Percentiles rank a stretch among this genome's conserved stretches.
Evolutionary conservation across 2,113 vertebrate species (phyloP).

Genomic region (Xiphorhynchus elegans): DNA sequence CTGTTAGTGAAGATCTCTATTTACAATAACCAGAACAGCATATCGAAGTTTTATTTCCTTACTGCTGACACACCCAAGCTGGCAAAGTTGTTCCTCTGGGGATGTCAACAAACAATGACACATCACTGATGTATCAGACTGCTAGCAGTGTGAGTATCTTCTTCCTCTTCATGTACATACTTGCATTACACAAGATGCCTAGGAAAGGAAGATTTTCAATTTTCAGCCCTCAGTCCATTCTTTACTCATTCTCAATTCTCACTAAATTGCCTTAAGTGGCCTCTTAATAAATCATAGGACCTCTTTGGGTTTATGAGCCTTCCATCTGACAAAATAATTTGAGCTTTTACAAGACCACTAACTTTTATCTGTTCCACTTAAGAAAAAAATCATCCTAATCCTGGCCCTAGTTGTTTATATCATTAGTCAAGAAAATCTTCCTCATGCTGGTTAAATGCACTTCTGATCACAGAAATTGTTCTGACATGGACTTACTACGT

Average conservation of each 20-base stretch:
- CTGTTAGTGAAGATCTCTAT: not conserved
- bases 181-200: not conserved
- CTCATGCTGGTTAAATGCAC: not conserved
- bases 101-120: not conserved
- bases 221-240: not conserved
- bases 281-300: not conserved
- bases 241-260: not conserved
- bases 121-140: not conserved
- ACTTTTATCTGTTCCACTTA: not conserved
- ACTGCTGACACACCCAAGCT: not conserved
- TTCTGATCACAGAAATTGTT: not conserved
- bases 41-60: not conserved
- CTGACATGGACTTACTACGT: not conserved
- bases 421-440: not conserved
- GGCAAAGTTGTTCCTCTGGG: not conserved
- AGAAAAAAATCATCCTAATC: not conserved
- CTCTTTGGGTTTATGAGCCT: not conserved
- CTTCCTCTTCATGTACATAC: not conserved
- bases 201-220: not conserved
- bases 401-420: not conserved
- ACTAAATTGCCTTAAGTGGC: not conserved
- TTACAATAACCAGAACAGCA: not conserved
- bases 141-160: not conserved
- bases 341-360: not conserved
- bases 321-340: fast-evolving